A percentile compares a stretch with the other conserved stretches of the same genome.
These are phyloP conservation scores for Calosoma granatense DNA, from an alignment of 1,140 invertebrate genomes.

Conservation along the genomic window DNA sequence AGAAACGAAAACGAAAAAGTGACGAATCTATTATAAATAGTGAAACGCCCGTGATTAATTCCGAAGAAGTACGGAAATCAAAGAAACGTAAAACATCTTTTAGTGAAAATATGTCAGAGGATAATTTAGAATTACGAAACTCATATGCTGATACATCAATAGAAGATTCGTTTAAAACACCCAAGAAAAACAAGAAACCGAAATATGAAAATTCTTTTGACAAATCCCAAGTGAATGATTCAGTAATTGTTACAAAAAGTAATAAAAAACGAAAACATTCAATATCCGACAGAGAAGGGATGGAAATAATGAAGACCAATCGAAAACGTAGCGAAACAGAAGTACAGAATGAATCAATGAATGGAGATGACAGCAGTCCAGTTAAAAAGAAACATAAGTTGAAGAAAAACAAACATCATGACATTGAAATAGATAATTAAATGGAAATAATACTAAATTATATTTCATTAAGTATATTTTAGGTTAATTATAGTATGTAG, in stretches of 20 bases:
- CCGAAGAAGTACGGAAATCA: too few species aligned
- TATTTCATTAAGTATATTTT: too few species aligned
- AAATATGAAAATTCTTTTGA: neutral
- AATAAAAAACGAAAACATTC: neutral
- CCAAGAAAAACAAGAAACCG: neutral
- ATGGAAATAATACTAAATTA: too few species aligned
- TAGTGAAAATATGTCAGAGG: conserved; percentile 1
- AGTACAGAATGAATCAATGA: neutral
- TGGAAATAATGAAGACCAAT: neutral
- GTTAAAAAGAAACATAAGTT: neutral
- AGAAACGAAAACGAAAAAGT: too few species aligned
- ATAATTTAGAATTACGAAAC: too few species aligned
- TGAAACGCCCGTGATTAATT: too few species aligned
- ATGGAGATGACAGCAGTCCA: neutral
- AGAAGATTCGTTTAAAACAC: neutral
- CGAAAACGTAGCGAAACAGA: neutral
- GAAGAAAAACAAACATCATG: neutral
- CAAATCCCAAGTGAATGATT: neutral
- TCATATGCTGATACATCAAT: neutral
- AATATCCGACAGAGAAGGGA: neutral
- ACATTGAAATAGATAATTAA: too few species aligned
- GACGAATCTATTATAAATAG: too few species aligned
- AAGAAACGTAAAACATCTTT: neutral
- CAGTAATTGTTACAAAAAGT: neutral
- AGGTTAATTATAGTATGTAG: too few species aligned